Base-by-base conservation (phyloP, 2,888 invertebrate species). In the Watsonalla binaria region DNA sequence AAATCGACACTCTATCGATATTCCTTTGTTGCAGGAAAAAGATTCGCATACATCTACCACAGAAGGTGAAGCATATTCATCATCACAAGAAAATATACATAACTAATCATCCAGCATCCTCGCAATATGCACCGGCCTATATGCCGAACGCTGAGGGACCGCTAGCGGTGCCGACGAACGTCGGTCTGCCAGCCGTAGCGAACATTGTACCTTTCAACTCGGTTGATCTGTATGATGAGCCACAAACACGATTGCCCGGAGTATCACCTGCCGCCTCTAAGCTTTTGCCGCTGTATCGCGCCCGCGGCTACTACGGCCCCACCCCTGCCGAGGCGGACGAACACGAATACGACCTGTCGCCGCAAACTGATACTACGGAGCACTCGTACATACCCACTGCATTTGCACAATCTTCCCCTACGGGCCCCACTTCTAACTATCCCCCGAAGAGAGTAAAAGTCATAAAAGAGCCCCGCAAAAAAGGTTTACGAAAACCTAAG, bases 11-110 rank as follows among this genome's bases (percentile, higher is more conserved):
- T 74, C 58, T 76, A 74, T 24, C 24, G 24, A 74, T 77, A 79
- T 74, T 72, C 62, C 78, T 66, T 89, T 89, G 87, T 90, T 90
- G 53, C 89, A 91, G 91, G 78, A 91, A 91, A 82, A 91, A 91
- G 80, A 91, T 91, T 75, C 90, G 90, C 77, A 91, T 91, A 77
- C 91, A 91, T 82, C 87, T 91, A 81, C 91, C 91, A 71, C 90
- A 91, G 81, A 89, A 89, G 73, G 91, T 91, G 78, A 91, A 90
- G 79, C 91, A 91, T 68, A 91, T 91, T 72, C 90, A 91, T 71
- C 91, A 91, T 67, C 91, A 91, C 63, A 91, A 91, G 81, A 91
- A 91, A 74, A 85, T 91, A 66, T 91, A 91, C 64, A 91, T 91
- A 60, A 91, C 91, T 59, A 88, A 91, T 70, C 88, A 91, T 70